Conservation (phyloP, 2,797 vertebrate genomes). For the Leptodactylus fallax region DNA sequence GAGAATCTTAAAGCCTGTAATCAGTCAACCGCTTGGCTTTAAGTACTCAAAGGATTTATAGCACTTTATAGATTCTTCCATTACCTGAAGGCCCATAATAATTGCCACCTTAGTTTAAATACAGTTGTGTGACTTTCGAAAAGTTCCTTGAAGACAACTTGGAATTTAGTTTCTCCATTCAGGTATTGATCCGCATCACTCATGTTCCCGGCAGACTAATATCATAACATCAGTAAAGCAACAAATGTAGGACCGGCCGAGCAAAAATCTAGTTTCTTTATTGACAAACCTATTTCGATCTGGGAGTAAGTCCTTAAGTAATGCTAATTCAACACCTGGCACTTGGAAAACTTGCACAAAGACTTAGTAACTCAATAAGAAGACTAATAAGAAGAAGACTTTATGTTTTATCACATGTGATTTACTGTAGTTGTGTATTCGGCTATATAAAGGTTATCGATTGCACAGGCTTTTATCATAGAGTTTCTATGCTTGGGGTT, state of each 20-base stretch:
- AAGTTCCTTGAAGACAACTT: conserved; percentile 37
- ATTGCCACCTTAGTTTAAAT: conserved; percentile 53
- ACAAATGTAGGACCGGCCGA: neutral
- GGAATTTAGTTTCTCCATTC: conserved; percentile 44
- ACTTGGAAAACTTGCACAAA: conserved; percentile 12
- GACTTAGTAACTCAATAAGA: conserved; percentile 44
- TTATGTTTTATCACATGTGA: conserved; percentile 2
- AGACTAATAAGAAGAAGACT: neutral
- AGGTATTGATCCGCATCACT: conserved; percentile 53
- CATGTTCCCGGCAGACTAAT: conserved; percentile 5
- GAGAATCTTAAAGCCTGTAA: conserved; percentile 38
- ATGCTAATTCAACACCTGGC: conserved; percentile 27
- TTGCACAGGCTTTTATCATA: neutral
- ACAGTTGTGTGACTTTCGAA: conserved; percentile 43
- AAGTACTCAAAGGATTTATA: conserved; percentile 48
- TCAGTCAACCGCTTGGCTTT: conserved; percentile 21
- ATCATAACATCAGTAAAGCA: conserved; percentile 12
- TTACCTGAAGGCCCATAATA: conserved; percentile 34
- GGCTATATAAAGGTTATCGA: conserved; percentile 19
- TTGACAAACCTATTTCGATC: conserved; percentile 21
- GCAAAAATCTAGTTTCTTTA: conserved; percentile 22
- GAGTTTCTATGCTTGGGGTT: neutral
- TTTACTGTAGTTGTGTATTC: neutral
- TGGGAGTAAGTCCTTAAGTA: conserved; percentile 9
- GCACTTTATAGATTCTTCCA: conserved; percentile 46